Evolutionary conservation across 2,888 invertebrate species (phyloP).

Genomic region (Ennomos quercinarius): DNA sequence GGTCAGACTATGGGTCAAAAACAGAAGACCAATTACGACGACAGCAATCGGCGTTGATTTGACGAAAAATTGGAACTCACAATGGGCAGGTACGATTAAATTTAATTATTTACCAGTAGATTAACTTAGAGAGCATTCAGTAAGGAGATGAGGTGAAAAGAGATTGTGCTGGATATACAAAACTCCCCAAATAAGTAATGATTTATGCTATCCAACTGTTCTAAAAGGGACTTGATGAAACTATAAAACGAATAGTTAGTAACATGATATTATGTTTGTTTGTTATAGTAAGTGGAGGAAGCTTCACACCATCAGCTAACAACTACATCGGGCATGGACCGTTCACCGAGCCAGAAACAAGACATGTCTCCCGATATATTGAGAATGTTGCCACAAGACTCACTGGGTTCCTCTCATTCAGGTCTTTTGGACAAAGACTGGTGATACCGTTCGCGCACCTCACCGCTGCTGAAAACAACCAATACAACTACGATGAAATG

Average conservation of each 20-base stretch:
- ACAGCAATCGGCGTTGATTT: constrained; percentile 86
- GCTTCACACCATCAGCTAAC: constrained; percentile 62
- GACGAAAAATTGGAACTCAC: constrained; percentile 87
- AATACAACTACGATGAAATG: constrained; percentile 76
- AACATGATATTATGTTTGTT: too few species aligned
- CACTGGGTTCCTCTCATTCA: constrained; percentile 85
- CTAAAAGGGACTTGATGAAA: too few species aligned
- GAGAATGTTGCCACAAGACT: constrained; percentile 68
- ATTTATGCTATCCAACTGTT: too few species aligned
- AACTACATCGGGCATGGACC: constrained; percentile 82
- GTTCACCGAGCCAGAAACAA: constrained; percentile 85
- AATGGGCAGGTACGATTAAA: constrained; percentile 81
- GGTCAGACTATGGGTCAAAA: constrained; percentile 88
- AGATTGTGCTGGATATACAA: too few species aligned
- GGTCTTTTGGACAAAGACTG: constrained; percentile 87
- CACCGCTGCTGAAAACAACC: constrained; percentile 50
- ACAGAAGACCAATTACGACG: constrained; percentile 73
- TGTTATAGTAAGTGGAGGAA: constrained; percentile 77
- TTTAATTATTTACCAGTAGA: too few species aligned
- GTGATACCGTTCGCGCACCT: constrained; percentile 86
- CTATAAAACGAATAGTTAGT: too few species aligned
- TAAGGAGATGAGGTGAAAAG: too few species aligned
- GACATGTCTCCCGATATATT: constrained; percentile 73
- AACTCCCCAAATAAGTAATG: too few species aligned
- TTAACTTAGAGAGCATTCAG: too few species aligned